Base-by-base conservation (phyloP, 1,140 invertebrate genomes). In the Camponotus pennsylvanicus region DNA sequence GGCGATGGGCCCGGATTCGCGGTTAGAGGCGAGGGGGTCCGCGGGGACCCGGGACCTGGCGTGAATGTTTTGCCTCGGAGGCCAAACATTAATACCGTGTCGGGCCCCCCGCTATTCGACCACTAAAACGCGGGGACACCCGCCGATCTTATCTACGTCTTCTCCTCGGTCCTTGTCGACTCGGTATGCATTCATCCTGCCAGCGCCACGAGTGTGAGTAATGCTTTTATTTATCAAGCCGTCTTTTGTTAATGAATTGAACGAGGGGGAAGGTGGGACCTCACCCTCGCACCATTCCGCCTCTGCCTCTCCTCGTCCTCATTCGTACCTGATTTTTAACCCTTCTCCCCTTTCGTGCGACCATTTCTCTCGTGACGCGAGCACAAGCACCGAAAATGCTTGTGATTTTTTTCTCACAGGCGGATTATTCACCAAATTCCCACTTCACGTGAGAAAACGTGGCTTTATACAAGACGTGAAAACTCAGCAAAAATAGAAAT, bases 201-300 rank as follows among this genome's bases (percentile, higher is more conserved):
- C 89, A 91, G 92, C 85, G 82, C 89, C 93, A 92, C 90, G 90
- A 93, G 91, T 90, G 89, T 93, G 92, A 93, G 90, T 93, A 93
- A 93, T 94, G 93, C 93, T 93, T 94, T 93, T 94, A 93, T 94
- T 93, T 93, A 94, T 94, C 93, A 94, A 94, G 84, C 90, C 91
- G 88, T 93, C 92, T 92, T 94, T 93, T 93, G 92, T 94, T 94
- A 93, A 93, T 92, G 91, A 92, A 92, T 92, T 90, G 91, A 92
- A 92, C 90, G 78, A 69, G 88, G 69, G 83, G 66, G 70, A 88
- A 77, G 71, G 82, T 55, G 77, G 59, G 55, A n/a, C 70, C 64
- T 78, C 66, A 67, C 63, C 80, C 80, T 79, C 86, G 52, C 66
- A 34, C 69, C 80, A 59, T 52, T 40, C 37, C 45, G 21, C 45